Evolutionary conservation across 2,797 vertebrate species (phyloP).

Genomic region (Notolabrus celidotus): DNA sequence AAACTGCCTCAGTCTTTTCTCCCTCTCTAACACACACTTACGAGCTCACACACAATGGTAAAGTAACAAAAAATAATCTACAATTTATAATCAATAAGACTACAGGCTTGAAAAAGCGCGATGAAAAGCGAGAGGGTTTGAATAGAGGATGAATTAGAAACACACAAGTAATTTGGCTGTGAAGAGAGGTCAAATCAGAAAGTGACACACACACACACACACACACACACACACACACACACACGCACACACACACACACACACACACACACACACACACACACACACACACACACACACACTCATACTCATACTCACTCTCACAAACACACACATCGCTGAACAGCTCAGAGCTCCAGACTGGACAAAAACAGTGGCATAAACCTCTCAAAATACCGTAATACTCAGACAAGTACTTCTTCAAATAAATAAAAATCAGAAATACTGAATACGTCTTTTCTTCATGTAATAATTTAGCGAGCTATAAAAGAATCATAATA

Average conservation of each 20-base stretch:
- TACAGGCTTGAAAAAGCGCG: conserved; percentile 1
- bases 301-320: too few relatives aligned
- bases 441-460: not conserved
- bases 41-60: conserved; percentile 24
- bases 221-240: not conserved
- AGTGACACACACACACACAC: conserved; percentile 56
- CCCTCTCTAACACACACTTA: conserved; percentile 21
- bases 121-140: conserved; percentile 17
- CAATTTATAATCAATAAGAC: conserved; percentile 49
- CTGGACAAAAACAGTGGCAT: conserved; percentile 13
- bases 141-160: conserved; percentile 57
- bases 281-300: not conserved
- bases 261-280: conserved; percentile 56
- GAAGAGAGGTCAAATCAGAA: conserved; percentile 67
- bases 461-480: conserved; percentile 10
- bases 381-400: conserved; percentile 8
- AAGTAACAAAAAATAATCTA: conserved; percentile 58
- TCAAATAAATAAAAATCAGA: conserved; percentile 8
- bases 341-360: conserved; percentile 36
- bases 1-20: conserved; percentile 33
- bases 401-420: not conserved
- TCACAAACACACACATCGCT: conserved; percentile 3
- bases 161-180: conserved; percentile 53
- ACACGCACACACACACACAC: not conserved
- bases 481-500: not conserved